phyloP scores from a whole-genome alignment of 2,113 vertebrate genomes.

The Otis tarda region DNA sequence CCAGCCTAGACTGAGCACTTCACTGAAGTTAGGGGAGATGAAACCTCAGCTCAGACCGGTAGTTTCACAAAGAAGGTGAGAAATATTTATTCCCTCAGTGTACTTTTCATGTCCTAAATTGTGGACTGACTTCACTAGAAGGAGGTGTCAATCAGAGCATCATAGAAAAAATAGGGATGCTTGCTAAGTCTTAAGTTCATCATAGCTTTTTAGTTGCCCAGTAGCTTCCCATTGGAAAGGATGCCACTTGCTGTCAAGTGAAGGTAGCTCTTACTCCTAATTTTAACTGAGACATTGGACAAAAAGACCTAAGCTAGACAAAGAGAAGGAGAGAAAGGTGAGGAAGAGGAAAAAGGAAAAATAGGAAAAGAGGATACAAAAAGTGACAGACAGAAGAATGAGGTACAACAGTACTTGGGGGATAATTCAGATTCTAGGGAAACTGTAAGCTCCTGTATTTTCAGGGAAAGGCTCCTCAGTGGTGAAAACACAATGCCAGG shows the following conservation, averaged over 20 bases:
- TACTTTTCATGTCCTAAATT: not conserved
- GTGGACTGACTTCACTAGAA: not conserved
- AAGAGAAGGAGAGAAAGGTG: not conserved
- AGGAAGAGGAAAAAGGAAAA: not conserved
- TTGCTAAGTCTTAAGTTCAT: not conserved
- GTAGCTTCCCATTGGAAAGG: not conserved
- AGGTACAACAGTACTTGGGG: not conserved
- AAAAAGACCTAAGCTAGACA: not conserved
- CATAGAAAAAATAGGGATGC: not conserved
- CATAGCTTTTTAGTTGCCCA: not conserved
- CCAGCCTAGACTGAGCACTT: not conserved
- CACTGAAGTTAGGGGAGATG: not conserved
- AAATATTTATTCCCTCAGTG: not conserved
- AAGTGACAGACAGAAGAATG: not conserved
- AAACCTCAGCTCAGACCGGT: not conserved
- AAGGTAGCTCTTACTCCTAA: not conserved
- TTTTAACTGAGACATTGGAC: not conserved
- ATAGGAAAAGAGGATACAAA: not conserved
- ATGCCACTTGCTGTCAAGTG: not conserved
- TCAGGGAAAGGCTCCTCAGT: not conserved
- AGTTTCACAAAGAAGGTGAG: not conserved
- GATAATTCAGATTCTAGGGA: not conserved
- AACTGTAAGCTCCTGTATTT: not conserved
- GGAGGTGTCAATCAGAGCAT: not conserved
- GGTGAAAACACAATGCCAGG: not conserved